These are phyloP conservation scores for Empis livida DNA, from an alignment of 2,888 invertebrate genomes.

Conservation along the genomic window DNA sequence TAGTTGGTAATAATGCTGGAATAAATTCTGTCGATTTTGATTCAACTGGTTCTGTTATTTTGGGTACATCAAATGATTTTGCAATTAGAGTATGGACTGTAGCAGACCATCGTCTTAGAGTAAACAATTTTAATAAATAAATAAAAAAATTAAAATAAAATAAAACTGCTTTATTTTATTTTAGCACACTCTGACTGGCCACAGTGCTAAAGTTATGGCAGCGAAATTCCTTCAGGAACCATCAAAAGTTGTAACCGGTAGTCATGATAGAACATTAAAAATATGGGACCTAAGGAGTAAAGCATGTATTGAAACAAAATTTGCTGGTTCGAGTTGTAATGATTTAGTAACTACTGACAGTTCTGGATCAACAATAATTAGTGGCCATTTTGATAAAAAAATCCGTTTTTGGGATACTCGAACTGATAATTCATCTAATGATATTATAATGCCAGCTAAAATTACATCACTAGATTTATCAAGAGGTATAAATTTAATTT, in stretches of 20 bases:
- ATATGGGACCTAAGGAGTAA: conserved; percentile 94
- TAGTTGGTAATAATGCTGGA: conserved; percentile 89
- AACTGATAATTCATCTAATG: conserved; percentile 70
- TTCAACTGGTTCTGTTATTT: conserved; percentile 68
- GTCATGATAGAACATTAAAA: conserved; percentile 95
- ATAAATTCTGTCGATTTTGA: conserved; percentile 96
- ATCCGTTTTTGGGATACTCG: conserved; percentile 96
- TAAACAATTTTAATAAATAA: conserved; percentile 25
- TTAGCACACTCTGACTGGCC: conserved; percentile 41
- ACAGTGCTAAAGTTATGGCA: conserved; percentile 94
- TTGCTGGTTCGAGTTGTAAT: conserved; percentile 93
- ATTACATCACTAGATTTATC: conserved; percentile 91
- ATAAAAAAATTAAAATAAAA: neutral
- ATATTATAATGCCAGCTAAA: conserved; percentile 81
- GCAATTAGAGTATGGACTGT: conserved; percentile 95
- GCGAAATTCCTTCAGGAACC: conserved; percentile 91
- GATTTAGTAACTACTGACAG: conserved; percentile 87
- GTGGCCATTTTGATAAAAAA: conserved; percentile 95
- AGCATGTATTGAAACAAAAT: conserved; percentile 86
- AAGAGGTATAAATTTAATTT: conserved; percentile 47
- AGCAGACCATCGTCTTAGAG: conserved; percentile 79
- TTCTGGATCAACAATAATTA: conserved; percentile 75
- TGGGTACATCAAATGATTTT: conserved; percentile 93
- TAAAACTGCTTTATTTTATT: conserved; percentile 2
- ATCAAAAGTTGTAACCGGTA: conserved; percentile 90